Percentiles rank a stretch among this genome's conserved stretches.
These are phyloP conservation scores for Onychostoma macrolepis DNA, from an alignment of 2,113 vertebrate genomes.

Conservation along the genomic window DNA sequence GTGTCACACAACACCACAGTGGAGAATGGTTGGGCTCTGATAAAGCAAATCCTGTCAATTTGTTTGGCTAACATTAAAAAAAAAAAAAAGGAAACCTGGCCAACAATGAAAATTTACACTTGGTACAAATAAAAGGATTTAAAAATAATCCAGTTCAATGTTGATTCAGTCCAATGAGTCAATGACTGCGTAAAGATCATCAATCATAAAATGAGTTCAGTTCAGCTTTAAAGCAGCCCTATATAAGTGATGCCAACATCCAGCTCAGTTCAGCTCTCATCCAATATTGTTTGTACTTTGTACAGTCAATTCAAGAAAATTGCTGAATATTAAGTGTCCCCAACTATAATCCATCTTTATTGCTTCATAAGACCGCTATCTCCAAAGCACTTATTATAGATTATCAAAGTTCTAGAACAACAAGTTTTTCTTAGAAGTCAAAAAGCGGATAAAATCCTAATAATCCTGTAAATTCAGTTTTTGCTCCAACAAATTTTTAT, in stretches of 20 bases:
- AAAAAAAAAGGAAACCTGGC: background rate
- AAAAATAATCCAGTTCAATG: background rate
- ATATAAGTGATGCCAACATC: too few relatives aligned
- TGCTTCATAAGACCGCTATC: background rate
- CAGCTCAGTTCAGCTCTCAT: too few relatives aligned
- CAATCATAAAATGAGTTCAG: too few relatives aligned
- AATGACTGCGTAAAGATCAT: background rate
- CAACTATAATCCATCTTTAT: background rate
- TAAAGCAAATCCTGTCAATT: constrained; percentile 14
- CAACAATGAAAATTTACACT: background rate
- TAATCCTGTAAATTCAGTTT: background rate
- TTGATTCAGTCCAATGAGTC: too few relatives aligned
- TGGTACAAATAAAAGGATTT: background rate
- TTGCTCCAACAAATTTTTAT: background rate
- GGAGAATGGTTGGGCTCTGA: constrained; percentile 10
- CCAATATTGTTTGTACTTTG: background rate
- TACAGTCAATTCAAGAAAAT: background rate
- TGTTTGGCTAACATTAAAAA: background rate
- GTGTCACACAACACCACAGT: constrained; percentile 4
- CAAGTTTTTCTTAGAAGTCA: background rate
- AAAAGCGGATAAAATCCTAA: background rate
- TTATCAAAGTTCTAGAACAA: background rate
- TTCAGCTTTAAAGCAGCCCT: too few relatives aligned
- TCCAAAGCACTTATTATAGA: background rate
- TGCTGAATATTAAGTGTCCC: background rate